Conservation (phyloP, 2,888 invertebrate genomes). For the Heterodera filipjevi region DNA sequence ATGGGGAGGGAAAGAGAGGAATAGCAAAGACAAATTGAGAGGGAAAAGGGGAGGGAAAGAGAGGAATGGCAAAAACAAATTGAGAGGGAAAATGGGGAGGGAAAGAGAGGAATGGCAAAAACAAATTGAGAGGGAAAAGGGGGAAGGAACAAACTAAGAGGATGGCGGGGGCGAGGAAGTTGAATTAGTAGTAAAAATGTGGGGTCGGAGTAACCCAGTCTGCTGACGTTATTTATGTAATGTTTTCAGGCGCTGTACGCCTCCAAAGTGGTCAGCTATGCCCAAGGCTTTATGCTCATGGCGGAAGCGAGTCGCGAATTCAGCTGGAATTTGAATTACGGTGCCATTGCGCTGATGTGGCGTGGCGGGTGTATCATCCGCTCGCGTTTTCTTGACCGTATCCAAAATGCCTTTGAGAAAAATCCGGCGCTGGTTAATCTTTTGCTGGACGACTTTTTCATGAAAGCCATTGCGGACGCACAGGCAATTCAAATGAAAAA, state of each 20-base stretch:
- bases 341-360: conserved; percentile 98
- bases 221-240: conserved; percentile 15
- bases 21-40: no score
- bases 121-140: background rate
- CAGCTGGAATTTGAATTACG: conserved; percentile 93
- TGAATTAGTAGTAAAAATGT: no score
- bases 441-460: conserved; percentile 89
- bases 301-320: conserved; percentile 76
- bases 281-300: conserved; percentile 78
- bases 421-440: conserved; percentile 84
- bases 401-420: conserved; percentile 88
- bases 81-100: no score
- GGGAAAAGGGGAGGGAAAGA: no score
- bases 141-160: background rate
- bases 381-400: conserved; percentile 79
- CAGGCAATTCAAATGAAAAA: conserved; percentile 68
- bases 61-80: no score
- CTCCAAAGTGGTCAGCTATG: conserved; percentile 96
- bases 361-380: conserved; percentile 76
- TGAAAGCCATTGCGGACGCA: conserved; percentile 78
- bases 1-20: no score
- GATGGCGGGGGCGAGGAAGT: no score
- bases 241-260: conserved; percentile 85
- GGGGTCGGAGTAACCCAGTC: no score
- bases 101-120: no score